These are phyloP conservation scores for Meloidogyne exigua DNA, from an alignment of 1,140 invertebrate species.

Conservation along the genomic window DNA sequence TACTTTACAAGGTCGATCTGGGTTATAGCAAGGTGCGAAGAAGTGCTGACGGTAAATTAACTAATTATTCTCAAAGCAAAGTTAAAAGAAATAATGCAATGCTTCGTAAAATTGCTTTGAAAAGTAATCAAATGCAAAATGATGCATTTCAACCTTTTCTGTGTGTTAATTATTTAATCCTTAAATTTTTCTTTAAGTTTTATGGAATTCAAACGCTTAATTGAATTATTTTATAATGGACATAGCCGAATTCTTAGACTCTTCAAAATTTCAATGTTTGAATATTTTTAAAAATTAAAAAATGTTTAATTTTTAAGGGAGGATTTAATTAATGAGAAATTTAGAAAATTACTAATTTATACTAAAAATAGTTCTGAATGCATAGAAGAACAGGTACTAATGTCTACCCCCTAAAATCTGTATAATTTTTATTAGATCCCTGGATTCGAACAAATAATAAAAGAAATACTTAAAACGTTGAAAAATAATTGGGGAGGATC, in stretches of 20 bases:
- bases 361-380: background rate
- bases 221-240: slow-evolving; percentile 12
- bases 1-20: slow-evolving; percentile 27
- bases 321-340: background rate
- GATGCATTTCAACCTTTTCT: slow-evolving; percentile 26
- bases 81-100: slow-evolving; percentile 6
- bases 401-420: background rate
- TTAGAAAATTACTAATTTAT: background rate
- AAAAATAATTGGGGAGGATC: background rate
- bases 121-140: slow-evolving; percentile 11
- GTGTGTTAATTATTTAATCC: background rate
- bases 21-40: slow-evolving; percentile 20
- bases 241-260: slow-evolving; percentile 2
- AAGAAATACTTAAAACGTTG: background rate
- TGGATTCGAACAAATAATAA: background rate
- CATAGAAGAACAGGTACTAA: background rate
- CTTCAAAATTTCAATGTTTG: slow-evolving; percentile 18
- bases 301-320: background rate
- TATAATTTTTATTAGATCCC: background rate
- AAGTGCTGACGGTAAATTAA: background rate
- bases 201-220: slow-evolving; percentile 6
- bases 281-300: background rate
- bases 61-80: slow-evolving; percentile 12
- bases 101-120: background rate
- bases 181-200: background rate